Evolutionary conservation across 1,140 invertebrate species (phyloP), one percentile per base, ranked within the genome.

Genomic region (Halyomorpha halys): DNA sequence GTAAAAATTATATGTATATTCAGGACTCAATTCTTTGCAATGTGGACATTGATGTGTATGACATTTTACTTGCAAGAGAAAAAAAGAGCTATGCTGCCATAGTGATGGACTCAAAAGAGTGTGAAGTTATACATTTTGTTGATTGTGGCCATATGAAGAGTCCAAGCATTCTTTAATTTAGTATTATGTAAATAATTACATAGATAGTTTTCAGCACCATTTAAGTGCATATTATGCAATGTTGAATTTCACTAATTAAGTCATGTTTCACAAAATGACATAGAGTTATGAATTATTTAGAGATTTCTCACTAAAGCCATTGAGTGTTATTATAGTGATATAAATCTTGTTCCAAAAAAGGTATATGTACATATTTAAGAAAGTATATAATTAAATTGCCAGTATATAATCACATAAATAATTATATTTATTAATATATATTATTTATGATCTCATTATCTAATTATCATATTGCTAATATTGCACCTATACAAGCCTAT

Each of bases 381-480:
- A 53, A 19, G 23, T 53, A 53, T 53, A 53, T 25, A 53, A 53
- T 25, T 21, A 53, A 53, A 21, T 25, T 53, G 49, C 49, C 54
- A 23, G 16, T 59, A 59, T 25, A 16, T 59, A 27, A 34, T 27
- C 11, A 23, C 59, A 60, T 60, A 60, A 60, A 60, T 44, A 60
- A 44, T 56, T 23, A 23, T 56, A 56, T 56, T 56, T 56, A 56
- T 60, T 44, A 60, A 60, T 39, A 44, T 39, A 60, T 60, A 60
- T 60, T 60, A 25, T 56, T 56, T 56, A 60, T 60, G 59, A 60
- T 60, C 59, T 60, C 59, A 60, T 44, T 44, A 6, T 18, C n/a
- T 60, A 60, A 18, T 18, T 18, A 44, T 9, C 21, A 18, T 60
- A 25, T 60, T 34, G 59, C 34, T 16, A 39, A 60, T 60, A 60